A percentile compares a stretch with the other conserved stretches of the same genome.
Evolutionary conservation across 2,797 vertebrate species (phyloP).

Genomic region (Remorina albescens): DNA sequence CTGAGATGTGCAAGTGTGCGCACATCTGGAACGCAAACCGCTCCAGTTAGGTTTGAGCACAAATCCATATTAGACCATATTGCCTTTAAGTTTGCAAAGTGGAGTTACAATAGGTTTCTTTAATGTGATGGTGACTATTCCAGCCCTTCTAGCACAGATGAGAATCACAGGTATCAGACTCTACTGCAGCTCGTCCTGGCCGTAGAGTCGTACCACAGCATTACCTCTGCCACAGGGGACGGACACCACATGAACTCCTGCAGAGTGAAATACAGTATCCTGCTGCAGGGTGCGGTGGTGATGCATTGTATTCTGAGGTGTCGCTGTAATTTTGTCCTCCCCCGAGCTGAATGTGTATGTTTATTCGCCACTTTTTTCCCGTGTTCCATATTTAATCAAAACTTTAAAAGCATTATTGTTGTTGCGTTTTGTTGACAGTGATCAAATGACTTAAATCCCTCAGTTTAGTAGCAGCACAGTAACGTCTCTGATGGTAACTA

Average conservation of each 20-base stretch:
- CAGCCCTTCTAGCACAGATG: conserved; percentile 44
- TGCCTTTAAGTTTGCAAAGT: conserved; percentile 57
- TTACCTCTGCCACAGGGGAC: conserved; percentile 35
- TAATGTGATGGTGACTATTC: conserved; percentile 1
- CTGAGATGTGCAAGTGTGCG: conserved; percentile 10
- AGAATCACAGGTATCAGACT: conserved; percentile 14
- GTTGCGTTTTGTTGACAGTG: conserved; percentile 37
- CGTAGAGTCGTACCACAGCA: conserved; percentile 41
- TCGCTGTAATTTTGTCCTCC: conserved; percentile 26
- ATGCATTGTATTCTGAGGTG: background rate
- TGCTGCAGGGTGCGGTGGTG: background rate
- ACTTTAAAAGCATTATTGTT: background rate
- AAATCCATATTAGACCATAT: conserved; percentile 37
- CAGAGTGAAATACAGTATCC: background rate
- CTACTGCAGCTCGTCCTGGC: conserved; percentile 12
- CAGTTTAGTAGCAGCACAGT: conserved; percentile 41
- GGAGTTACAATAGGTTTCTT: conserved; percentile 35
- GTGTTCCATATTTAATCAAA: conserved; percentile 8
- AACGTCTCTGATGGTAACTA: conserved; percentile 47
- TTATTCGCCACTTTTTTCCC: background rate
- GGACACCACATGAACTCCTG: background rate
- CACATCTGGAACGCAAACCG: conserved; percentile 15
- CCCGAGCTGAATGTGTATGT: background rate
- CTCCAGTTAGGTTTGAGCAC: conserved; percentile 48
- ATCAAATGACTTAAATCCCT: conserved; percentile 24